Conservation (phyloP, 2,113 vertebrate genomes). For the Carlito syrichta region DNA sequence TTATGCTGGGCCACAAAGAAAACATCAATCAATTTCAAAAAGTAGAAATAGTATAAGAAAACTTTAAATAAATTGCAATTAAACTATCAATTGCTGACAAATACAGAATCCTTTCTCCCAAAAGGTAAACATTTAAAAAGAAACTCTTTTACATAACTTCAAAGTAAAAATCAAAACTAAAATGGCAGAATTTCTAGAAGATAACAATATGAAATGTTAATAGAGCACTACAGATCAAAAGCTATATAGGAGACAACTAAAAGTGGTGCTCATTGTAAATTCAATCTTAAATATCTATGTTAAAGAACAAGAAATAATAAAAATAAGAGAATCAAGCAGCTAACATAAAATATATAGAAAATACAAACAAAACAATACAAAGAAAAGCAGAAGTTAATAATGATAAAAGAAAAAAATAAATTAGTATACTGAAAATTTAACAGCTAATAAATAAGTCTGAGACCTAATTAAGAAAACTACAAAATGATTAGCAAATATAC, state of each 20-base stretch:
- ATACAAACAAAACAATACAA: not conserved
- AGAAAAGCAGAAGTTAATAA: not conserved
- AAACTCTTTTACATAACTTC: not conserved
- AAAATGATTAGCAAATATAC: not conserved
- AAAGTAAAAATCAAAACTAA: conserved; percentile 9
- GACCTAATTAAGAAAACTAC: not conserved
- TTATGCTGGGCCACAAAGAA: not conserved
- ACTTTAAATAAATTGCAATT: not conserved
- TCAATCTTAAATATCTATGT: not conserved
- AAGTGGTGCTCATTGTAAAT: not conserved
- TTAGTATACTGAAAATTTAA: not conserved
- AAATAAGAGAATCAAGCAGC: not conserved
- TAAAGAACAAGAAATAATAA: not conserved
- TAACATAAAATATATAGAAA: not conserved
- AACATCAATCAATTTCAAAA: not conserved
- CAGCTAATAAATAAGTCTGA: not conserved
- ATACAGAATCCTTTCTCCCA: not conserved
- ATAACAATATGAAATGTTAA: not conserved
- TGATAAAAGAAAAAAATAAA: not conserved
- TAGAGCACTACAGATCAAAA: not conserved
- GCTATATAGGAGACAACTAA: not conserved
- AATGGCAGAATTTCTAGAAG: not conserved
- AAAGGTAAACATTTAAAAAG: not conserved
- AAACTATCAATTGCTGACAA: not conserved
- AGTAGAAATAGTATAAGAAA: not conserved